Percentiles rank a stretch among this genome's conserved stretches.
Conservation (phyloP, 2,797 vertebrate genomes). For the Sphenopsis melanotis region DNA sequence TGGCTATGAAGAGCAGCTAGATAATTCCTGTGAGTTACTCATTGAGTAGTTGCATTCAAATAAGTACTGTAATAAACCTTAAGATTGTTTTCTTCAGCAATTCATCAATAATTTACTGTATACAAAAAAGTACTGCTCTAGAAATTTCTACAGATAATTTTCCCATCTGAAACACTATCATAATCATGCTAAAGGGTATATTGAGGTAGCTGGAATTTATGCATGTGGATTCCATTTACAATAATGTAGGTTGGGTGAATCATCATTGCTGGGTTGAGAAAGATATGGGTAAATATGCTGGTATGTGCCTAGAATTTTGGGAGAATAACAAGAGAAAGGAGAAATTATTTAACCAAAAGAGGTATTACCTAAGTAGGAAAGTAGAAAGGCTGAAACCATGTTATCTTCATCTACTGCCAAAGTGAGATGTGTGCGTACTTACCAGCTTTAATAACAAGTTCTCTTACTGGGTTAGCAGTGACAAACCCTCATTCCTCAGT, state of each 20-base stretch:
- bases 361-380: background rate
- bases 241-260: background rate
- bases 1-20: slow-evolving; percentile 65
- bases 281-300: background rate
- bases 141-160: slow-evolving; percentile 13
- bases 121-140: background rate
- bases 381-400: background rate
- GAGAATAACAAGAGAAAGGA: background rate
- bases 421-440: background rate
- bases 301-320: background rate
- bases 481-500: background rate
- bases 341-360: background rate
- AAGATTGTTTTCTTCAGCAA: slow-evolving; percentile 48
- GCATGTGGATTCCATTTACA: background rate
- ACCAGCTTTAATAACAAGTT: background rate
- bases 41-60: slow-evolving; percentile 56
- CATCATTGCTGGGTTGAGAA: background rate
- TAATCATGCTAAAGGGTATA: background rate
- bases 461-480: background rate
- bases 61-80: slow-evolving; percentile 33
- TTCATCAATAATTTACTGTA: slow-evolving; percentile 53
- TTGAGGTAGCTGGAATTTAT: background rate
- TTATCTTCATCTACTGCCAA: background rate
- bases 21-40: slow-evolving; percentile 43
- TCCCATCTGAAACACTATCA: background rate